phyloP scores from a whole-genome alignment of 1,140 invertebrate genomes.

The Papilio xuthus region DNA sequence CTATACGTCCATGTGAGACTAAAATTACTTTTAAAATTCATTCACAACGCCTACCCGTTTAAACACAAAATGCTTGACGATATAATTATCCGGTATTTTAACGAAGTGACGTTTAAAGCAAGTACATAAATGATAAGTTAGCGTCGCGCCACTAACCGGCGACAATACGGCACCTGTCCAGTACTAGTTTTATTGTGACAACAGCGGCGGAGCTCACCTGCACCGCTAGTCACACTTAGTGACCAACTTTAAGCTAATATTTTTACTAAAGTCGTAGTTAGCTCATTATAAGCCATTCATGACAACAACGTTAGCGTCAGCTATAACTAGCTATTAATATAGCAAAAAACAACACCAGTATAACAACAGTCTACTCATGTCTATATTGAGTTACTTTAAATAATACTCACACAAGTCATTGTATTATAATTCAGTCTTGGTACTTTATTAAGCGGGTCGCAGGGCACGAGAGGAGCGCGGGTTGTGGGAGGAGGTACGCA shows the following conservation, averaged over 20 bases:
- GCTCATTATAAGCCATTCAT: background rate
- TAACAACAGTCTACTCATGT: background rate
- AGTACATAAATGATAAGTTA: background rate
- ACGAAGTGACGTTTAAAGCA: background rate
- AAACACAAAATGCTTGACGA: no score
- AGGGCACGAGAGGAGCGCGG: conserved; percentile 28
- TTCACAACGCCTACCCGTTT: no score
- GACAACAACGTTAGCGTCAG: no score
- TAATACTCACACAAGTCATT: background rate
- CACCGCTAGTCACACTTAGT: background rate
- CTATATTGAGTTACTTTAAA: background rate
- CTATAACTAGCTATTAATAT: no score
- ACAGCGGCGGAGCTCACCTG: background rate
- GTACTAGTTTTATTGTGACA: background rate
- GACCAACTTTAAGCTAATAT: background rate
- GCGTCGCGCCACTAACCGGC: background rate
- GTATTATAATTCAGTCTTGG: background rate
- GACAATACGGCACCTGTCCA: background rate
- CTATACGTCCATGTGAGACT: no score
- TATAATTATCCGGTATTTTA: no score
- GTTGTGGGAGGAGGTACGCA: conserved; percentile 40
- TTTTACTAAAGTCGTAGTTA: background rate
- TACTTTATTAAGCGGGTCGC: background rate
- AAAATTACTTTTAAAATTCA: no score
- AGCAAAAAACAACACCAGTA: background rate